phyloP scores from a whole-genome alignment of 2,888 invertebrate species.

The Epinotia nisella region DNA sequence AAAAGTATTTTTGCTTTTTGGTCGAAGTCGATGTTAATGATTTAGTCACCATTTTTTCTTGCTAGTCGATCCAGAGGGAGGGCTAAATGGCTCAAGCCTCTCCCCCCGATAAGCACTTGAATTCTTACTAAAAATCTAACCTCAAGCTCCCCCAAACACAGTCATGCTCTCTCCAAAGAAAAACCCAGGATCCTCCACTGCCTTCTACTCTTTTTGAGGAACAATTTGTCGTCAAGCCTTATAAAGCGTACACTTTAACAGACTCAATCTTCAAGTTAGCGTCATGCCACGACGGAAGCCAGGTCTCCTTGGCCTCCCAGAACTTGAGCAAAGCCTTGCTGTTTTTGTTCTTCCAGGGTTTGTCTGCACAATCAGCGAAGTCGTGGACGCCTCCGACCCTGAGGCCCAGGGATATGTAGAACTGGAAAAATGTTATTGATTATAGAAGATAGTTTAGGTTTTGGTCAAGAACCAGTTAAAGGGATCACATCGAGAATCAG shows the following conservation, averaged over 20 bases:
- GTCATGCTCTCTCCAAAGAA: no score
- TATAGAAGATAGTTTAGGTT: neutral
- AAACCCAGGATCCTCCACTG: neutral
- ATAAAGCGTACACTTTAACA: conserved; percentile 85
- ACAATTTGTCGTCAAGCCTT: conserved; percentile 19
- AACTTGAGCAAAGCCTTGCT: conserved; percentile 87
- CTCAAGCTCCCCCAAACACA: no score
- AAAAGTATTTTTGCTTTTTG: no score
- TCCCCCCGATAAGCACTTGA: no score
- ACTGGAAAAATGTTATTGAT: conserved; percentile 73
- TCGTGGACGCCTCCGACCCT: conserved; percentile 91
- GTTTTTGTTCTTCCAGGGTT: conserved; percentile 90
- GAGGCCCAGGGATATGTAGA: conserved; percentile 90
- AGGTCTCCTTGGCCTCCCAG: conserved; percentile 84
- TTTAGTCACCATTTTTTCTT: neutral
- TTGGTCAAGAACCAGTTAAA: neutral
- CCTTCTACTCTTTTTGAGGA: neutral
- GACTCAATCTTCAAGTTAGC: conserved; percentile 85
- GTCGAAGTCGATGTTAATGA: neutral
- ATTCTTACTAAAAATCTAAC: no score
- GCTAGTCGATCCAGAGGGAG: no score
- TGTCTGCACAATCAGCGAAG: conserved; percentile 87
- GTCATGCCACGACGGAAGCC: conserved; percentile 87
- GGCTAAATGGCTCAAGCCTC: no score
- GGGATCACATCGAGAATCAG: neutral